phyloP scores from a whole-genome alignment of 2,888 invertebrate species.

The Meliscaeva auricollis region DNA sequence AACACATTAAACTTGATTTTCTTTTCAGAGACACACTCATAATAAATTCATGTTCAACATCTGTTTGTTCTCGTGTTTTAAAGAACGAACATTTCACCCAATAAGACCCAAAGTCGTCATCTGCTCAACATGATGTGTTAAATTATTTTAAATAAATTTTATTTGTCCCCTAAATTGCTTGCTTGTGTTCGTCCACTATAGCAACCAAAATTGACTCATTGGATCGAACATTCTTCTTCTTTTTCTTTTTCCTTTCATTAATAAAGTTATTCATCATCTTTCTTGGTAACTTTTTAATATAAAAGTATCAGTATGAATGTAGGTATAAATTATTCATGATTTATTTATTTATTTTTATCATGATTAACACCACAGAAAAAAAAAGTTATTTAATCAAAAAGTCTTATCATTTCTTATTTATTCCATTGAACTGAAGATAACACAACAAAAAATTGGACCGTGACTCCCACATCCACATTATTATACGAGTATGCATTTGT shows the following conservation, averaged over 20 bases:
- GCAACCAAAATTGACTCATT: slow-evolving; percentile 12
- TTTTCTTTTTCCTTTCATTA: slow-evolving; percentile 5
- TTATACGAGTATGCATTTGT: background rate
- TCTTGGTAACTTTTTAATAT: background rate
- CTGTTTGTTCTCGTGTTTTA: slow-evolving; percentile 50
- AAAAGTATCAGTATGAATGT: background rate
- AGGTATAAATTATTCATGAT: background rate
- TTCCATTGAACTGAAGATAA: slow-evolving; percentile 34
- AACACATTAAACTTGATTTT: slow-evolving; percentile 41
- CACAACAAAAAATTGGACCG: background rate
- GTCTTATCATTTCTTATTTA: slow-evolving; percentile 18
- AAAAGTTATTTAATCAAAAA: slow-evolving; percentile 10
- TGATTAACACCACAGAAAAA: background rate
- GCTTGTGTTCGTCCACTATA: background rate
- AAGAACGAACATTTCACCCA: background rate
- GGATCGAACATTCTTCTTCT: background rate
- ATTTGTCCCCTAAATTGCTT: background rate
- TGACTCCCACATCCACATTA: slow-evolving; percentile 7
- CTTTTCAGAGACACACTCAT: slow-evolving; percentile 23
- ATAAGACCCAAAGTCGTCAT: background rate
- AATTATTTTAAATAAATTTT: slow-evolving; percentile 4
- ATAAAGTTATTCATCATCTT: slow-evolving; percentile 13
- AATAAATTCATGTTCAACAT: slow-evolving; percentile 58
- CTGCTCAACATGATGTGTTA: slow-evolving; percentile 6
- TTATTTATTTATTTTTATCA: background rate